Percentiles rank a stretch among this genome's conserved stretches.
Evolutionary conservation across 64 coral and sea anemone species (phyloP).

Genomic region (Stichodactyla mertensii): DNA sequence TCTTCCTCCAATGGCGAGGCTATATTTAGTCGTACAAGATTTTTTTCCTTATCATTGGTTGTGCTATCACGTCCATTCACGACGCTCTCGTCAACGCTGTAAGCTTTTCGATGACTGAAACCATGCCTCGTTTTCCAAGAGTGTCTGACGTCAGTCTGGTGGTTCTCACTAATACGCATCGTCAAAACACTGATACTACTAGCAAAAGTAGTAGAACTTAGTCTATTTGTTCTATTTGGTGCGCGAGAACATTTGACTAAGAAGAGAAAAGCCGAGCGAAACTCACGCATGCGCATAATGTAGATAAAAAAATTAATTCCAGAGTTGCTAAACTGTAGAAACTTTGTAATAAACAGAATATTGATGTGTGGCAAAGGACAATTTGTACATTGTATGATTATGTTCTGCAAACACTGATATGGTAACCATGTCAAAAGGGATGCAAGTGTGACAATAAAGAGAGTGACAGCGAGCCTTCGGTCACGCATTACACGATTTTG

Average conservation of each 20-base stretch:
- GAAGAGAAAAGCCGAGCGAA: background rate
- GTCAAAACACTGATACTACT: background rate
- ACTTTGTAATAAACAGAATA: background rate
- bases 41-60: background rate
- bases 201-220: background rate
- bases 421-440: conserved; percentile 7
- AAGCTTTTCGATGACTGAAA: background rate
- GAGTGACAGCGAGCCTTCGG: background rate
- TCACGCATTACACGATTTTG: background rate
- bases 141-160: background rate
- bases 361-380: background rate
- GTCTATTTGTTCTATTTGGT: background rate
- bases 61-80: background rate
- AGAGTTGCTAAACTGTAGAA: background rate
- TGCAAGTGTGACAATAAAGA: conserved; percentile 16
- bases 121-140: background rate
- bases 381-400: background rate
- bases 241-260: background rate
- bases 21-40: background rate
- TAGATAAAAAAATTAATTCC: conserved; percentile 15
- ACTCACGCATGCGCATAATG: conserved; percentile 5
- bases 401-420: background rate
- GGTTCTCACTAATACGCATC: background rate
- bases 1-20: background rate
- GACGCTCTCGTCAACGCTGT: background rate